Conservation (phyloP, 2,888 invertebrate genomes). For the Ceriagrion tenellum region DNA sequence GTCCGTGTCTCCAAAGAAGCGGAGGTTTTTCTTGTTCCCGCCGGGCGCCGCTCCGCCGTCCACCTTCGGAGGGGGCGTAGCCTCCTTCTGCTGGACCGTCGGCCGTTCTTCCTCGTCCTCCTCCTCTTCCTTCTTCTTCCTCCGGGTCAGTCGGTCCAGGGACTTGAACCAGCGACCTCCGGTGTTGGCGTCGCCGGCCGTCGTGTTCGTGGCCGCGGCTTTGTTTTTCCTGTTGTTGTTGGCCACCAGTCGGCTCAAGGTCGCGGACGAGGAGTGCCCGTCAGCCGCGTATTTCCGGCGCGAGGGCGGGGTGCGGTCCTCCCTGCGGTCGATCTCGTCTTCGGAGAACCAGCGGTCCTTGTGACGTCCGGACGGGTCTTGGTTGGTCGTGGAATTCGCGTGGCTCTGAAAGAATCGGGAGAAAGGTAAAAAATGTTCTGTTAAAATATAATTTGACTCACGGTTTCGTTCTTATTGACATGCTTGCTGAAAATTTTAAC, state of each 20-base stretch:
- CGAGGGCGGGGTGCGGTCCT: constrained; percentile 51
- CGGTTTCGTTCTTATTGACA: too few species aligned
- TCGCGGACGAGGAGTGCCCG: constrained; percentile 79
- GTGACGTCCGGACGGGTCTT: constrained; percentile 49
- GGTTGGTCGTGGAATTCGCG: constrained; percentile 43
- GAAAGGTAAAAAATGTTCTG: not conserved
- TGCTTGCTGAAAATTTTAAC: too few species aligned
- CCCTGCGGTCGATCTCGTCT: constrained; percentile 59
- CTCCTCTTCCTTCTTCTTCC: constrained; percentile 80
- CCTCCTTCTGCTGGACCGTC: not conserved
- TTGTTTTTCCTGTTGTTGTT: constrained; percentile 77
- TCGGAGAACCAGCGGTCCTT: constrained; percentile 67
- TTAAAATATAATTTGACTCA: not conserved
- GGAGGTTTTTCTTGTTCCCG: constrained; percentile 77
- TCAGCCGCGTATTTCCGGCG: constrained; percentile 49
- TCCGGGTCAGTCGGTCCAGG: constrained; percentile 86
- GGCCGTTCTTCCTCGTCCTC: not conserved
- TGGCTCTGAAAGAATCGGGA: constrained; percentile 15
- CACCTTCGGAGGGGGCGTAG: not conserved
- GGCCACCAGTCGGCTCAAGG: constrained; percentile 79
- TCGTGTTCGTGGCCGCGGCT: constrained; percentile 75
- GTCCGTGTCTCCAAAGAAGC: constrained; percentile 92
- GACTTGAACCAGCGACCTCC: constrained; percentile 88
- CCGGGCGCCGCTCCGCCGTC: not conserved
- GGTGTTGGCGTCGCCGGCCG: constrained; percentile 75